Conservation (phyloP, 37 sponge, comb jelly and placozoan genomes). For the Lycopodina hypogea region DNA sequence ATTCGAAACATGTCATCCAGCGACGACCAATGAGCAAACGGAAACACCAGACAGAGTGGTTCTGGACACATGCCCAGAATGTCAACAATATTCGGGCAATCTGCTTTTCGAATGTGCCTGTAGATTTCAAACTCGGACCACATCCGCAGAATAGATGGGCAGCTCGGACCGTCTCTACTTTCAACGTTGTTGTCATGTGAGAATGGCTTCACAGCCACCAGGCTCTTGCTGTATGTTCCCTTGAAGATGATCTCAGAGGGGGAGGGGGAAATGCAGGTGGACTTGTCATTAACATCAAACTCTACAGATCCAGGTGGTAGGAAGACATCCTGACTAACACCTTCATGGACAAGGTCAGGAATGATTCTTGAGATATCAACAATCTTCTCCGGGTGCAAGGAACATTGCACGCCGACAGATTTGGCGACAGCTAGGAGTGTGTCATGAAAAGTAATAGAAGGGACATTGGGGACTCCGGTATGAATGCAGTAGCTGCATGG, state of each 20-base stretch:
- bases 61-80: constrained; percentile 23
- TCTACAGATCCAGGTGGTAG: constrained; percentile 33
- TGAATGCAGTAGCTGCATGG: constrained; percentile 53
- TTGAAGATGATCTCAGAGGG: constrained; percentile 52
- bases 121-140: constrained; percentile 39
- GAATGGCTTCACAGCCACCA: constrained; percentile 52
- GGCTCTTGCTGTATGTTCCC: constrained; percentile 13
- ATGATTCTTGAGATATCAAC: constrained; percentile 33
- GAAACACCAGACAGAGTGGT: constrained; percentile 56
- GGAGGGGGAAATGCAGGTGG: constrained; percentile 37
- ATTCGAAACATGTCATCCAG: constrained; percentile 46
- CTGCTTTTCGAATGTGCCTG: constrained; percentile 2
- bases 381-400: constrained; percentile 26
- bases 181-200: not conserved
- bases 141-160: constrained; percentile 17
- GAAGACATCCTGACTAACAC: constrained; percentile 25
- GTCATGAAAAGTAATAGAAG: constrained; percentile 34
- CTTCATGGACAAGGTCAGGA: constrained; percentile 46
- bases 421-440: constrained; percentile 28
- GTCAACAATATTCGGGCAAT: constrained; percentile 30
- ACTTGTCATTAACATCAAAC: constrained; percentile 46
- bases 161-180: not conserved
- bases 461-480: not conserved
- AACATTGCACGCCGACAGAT: constrained; percentile 37
- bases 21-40: constrained; percentile 49